Evolutionary conservation across 2,888 invertebrate species (phyloP), one percentile per base, ranked within the genome.

Genomic region (Amblyjoppa fuscipennis): DNA sequence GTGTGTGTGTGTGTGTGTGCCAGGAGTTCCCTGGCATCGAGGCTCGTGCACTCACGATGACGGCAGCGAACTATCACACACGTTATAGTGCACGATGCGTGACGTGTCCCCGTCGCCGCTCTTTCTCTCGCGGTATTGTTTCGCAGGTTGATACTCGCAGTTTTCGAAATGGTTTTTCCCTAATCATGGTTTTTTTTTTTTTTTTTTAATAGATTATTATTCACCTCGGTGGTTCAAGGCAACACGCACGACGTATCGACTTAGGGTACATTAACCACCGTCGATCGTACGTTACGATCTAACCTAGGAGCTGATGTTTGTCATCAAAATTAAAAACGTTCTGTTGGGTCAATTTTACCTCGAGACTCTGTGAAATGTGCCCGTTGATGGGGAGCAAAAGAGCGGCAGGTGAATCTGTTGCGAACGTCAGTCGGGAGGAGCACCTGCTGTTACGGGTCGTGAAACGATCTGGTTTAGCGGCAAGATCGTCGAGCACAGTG

Each of bases 21-120:
- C 53, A 77, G 68, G 68, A 77, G 77, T 77, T 77, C 56, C 68
- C 68, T 56, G 66, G 77, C 77, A 25, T 31, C 31, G 61, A 34
- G 64, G 64, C 49, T 71, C 61, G 70, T 69, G 53, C 68, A 53
- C 77, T 69, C 70, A 38, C 49, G 49, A 69, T 78, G 61, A 78
- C 70, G 77, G 49, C 64, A 34, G 20, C 79, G n/a, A 71, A 51
- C 70, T 34, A 71, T 71, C 51, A 70, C 49, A 41, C 25, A 20
- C 71, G 34, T 69, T 70, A 45, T 34, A 64, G 7, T 25, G 61
- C 31, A 16, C 25, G 79, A 71, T 64, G 70, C 79, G 70, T 79
- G 79, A 79, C 79, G 79, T 34, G 70, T 78, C 70, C 49, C 51
- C 5, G n/a, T 25, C 70, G 13, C 16, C 31, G 34, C 25, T 51